Conservation (phyloP, 2,113 vertebrate genomes). For the Numenius arquata region DNA sequence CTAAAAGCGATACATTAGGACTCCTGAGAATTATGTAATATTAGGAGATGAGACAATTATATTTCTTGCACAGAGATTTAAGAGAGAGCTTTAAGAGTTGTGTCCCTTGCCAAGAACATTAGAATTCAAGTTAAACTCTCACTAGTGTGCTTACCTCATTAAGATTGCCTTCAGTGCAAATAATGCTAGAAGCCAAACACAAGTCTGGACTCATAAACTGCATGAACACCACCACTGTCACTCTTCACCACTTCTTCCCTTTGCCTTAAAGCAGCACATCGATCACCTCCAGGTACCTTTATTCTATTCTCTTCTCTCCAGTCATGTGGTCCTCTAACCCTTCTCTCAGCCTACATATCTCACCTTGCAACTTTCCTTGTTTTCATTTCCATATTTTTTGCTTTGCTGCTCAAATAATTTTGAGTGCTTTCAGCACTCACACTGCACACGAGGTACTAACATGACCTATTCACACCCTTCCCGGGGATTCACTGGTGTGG, state of each 20-base stretch:
- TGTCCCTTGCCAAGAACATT: not conserved
- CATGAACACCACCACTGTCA: not conserved
- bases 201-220: constrained; percentile 5
- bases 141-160: not conserved
- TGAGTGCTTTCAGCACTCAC: not conserved
- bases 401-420: not conserved
- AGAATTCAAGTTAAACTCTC: not conserved
- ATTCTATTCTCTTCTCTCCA: not conserved
- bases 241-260: not conserved
- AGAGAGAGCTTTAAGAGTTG: not conserved
- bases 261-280: not conserved
- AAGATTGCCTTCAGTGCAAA: not conserved
- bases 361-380: not conserved
- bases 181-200: constrained; percentile 23
- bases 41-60: not conserved
- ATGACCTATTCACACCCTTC: not conserved
- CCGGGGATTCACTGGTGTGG: not conserved
- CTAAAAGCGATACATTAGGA: not conserved
- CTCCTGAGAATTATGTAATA: not conserved
- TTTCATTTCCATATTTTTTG: not conserved
- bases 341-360: not conserved
- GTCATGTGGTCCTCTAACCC: not conserved
- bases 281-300: not conserved
- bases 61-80: not conserved
- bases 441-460: not conserved